Evolutionary conservation across 2,113 vertebrate genomes (phyloP), one percentile per base, ranked within the genome.

Genomic region (Oncorhynchus mykiss): DNA sequence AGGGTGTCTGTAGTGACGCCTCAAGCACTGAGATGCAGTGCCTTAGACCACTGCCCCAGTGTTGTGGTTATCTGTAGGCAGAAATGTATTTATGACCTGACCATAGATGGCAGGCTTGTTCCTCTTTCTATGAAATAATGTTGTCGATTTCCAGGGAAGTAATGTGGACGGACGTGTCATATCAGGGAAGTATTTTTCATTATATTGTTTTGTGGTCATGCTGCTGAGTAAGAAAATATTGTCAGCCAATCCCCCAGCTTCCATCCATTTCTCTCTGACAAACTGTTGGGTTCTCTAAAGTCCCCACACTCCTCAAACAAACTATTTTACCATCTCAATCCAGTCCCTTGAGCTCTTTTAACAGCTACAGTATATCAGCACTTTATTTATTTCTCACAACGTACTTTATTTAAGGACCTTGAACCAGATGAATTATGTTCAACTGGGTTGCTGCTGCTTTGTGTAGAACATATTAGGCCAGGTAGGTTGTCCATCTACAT

Each of bases 171-270:
- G 73, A 54, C 75, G 59, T 72, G 48, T 16, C 24, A 24, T 25
- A 24, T 62, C 72, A 73, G 75, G 77, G 76, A 80, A 85, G 75
- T 79, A 84, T 89, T 88, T 88, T 87, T 84, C 85, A 90, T 86
- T 74, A 83, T 80, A 18, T 54, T 54, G 81, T 83, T 87, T 86
- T 83, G 77, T 81, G 72, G 81, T 76, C 48, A 70, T 69, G 80
- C 80, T 88, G 89, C 87, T 91, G 90, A 91, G 81, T 88, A 89
- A 90, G 87, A 88, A 78, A 77, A 70, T 51, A 64, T 71, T 45
- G 70, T 72, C 70, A 27, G 27, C 34, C 34, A 3, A 25, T 71
- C 70, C 67, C 57, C 51, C 67, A 72, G 77, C 79, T 69, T 29
- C 59, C 60, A 45, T 71, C 68, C 77, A 66, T 77, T 77, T 72